These are phyloP conservation scores for Dasysyrphus tricinctus DNA, from an alignment of 2,888 invertebrate genomes.

Conservation along the genomic window DNA sequence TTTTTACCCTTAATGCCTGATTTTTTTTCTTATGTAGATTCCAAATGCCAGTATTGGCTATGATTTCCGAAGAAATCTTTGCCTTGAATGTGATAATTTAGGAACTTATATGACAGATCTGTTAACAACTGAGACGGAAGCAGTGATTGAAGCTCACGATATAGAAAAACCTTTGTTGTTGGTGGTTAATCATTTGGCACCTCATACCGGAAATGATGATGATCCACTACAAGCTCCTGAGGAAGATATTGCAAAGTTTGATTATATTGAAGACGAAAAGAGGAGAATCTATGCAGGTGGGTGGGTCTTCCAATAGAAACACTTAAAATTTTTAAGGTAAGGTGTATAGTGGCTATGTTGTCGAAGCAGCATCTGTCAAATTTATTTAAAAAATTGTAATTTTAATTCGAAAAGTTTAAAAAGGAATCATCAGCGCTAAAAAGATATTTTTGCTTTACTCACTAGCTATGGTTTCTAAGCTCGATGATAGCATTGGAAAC, in stretches of 20 bases:
- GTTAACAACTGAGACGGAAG: constrained; percentile 87
- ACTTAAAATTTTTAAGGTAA: no score
- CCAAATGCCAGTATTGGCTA: constrained; percentile 81
- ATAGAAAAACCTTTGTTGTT: constrained; percentile 88
- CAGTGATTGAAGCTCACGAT: constrained; percentile 85
- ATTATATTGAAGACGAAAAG: constrained; percentile 87
- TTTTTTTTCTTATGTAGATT: constrained; percentile 18
- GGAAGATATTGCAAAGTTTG: constrained; percentile 88
- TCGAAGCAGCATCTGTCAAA: no score
- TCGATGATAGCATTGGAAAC: constrained; percentile 93
- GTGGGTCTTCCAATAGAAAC: background rate
- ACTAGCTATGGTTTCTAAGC: constrained; percentile 91
- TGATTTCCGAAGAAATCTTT: constrained; percentile 84
- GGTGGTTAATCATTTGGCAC: constrained; percentile 91
- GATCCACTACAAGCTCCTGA: constrained; percentile 89
- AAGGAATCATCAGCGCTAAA: no score
- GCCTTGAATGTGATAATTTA: constrained; percentile 84
- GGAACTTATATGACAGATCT: constrained; percentile 89
- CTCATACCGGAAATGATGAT: constrained; percentile 90
- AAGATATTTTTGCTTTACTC: constrained; percentile 68
- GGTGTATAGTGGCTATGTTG: no score
- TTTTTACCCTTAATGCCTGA: background rate
- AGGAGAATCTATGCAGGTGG: constrained; percentile 88
- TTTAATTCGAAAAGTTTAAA: no score
- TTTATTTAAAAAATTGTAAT: no score